Percentiles rank a stretch among this genome's conserved stretches.
Conservation (phyloP, 2,888 invertebrate genomes). For the Troilus luridus region DNA sequence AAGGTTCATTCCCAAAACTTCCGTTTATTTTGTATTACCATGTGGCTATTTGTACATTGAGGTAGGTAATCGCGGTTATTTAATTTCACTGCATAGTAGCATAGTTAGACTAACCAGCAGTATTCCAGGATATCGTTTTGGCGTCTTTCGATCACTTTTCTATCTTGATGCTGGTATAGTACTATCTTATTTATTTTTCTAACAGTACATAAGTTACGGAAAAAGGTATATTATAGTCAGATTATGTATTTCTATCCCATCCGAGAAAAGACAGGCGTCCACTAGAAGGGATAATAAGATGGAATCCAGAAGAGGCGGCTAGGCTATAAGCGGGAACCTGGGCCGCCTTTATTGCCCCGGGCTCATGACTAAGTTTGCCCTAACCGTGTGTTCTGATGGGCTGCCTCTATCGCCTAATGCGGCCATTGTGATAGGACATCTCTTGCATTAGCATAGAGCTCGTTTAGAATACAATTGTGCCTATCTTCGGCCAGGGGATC, state of each 20-base stretch:
- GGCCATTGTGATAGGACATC: conserved; percentile 30
- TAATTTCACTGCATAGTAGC: no score
- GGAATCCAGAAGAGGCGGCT: not conserved
- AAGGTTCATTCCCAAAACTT: no score
- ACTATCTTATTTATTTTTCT: not conserved
- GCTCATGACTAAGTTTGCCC: conserved; percentile 32
- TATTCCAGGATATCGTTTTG: not conserved
- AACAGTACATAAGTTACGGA: not conserved
- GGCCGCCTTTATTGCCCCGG: conserved; percentile 21
- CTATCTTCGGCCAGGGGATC: not conserved
- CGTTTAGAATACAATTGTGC: conserved; percentile 46
- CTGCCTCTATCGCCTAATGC: conserved; percentile 12
- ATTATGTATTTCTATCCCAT: not conserved
- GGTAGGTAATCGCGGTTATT: no score
- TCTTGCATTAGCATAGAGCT: conserved; percentile 40
- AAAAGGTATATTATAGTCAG: not conserved
- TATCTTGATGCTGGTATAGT: not conserved
- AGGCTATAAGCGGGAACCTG: conserved; percentile 26
- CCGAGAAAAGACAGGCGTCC: not conserved
- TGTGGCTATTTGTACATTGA: no score
- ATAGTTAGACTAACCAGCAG: not conserved
- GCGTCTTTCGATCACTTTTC: not conserved
- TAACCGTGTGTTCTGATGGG: conserved; percentile 19
- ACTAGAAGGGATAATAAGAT: not conserved
- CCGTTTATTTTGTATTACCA: no score